A percentile compares a stretch with the other conserved stretches of the same genome.
Evolutionary conservation across 2,888 invertebrate species (phyloP).

Genomic region (Strigamia transsilvanica): DNA sequence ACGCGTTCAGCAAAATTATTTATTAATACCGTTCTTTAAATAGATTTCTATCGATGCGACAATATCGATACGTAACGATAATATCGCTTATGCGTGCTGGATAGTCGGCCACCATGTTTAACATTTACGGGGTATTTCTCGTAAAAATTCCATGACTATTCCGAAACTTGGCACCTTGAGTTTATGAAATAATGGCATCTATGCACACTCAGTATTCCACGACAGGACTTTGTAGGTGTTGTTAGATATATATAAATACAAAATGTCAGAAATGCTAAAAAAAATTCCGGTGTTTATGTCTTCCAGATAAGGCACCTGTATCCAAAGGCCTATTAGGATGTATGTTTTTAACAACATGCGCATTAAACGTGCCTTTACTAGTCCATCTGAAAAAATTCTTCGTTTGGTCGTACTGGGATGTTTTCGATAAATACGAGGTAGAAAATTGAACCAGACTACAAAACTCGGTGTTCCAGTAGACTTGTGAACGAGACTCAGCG

Average conservation of each 20-base stretch:
- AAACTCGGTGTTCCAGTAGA: no score
- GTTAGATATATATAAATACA: no score
- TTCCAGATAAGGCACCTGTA: conserved; percentile 66
- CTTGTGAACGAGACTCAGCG: no score
- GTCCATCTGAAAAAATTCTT: conserved; percentile 64
- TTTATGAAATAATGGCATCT: not conserved
- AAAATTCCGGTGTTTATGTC: no score
- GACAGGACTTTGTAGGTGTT: not conserved
- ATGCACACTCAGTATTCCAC: not conserved
- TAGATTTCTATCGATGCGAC: not conserved
- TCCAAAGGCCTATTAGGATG: conserved; percentile 66
- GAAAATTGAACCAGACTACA: not conserved
- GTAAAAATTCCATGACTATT: not conserved
- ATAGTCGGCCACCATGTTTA: not conserved
- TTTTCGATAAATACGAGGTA: conserved; percentile 64
- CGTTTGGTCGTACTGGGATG: conserved; percentile 64
- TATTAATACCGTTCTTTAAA: no score
- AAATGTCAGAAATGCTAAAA: no score
- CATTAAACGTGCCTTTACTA: conserved; percentile 66
- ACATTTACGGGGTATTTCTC: not conserved
- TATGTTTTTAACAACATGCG: conserved; percentile 66
- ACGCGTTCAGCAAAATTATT: no score
- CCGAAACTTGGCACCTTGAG: not conserved
- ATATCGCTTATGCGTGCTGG: not conserved
- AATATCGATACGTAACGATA: not conserved